Percentiles rank a stretch among this genome's conserved stretches.
phyloP scores from a whole-genome alignment of 2,888 invertebrate genomes.

The Lagria hirta region DNA sequence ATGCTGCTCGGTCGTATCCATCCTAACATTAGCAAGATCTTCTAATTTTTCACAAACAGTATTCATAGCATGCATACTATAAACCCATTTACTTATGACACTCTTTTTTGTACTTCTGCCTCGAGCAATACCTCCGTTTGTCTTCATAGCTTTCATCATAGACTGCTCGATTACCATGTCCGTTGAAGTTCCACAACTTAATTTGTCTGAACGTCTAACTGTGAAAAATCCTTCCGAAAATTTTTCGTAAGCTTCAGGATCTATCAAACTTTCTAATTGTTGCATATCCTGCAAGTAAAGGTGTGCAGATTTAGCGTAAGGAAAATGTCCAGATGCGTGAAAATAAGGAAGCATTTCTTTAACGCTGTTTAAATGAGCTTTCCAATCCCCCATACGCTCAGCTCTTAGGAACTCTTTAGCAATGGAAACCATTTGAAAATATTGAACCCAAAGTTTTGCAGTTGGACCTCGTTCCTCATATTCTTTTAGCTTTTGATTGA shows the following conservation, averaged over 20 bases:
- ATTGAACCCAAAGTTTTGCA: conserved; percentile 43
- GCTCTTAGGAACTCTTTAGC: conserved; percentile 48
- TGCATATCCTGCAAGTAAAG: conserved; percentile 37
- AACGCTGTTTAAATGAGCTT: conserved; percentile 45
- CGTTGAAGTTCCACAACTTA: conserved; percentile 33
- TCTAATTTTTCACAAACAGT: conserved; percentile 40
- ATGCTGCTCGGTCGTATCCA: conserved; percentile 41
- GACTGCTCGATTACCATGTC: conserved; percentile 42
- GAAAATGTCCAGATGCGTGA: conserved; percentile 39
- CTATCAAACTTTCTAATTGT: conserved; percentile 24
- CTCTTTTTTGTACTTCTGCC: conserved; percentile 28
- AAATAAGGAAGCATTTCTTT: conserved; percentile 48
- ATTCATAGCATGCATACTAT: conserved; percentile 18
- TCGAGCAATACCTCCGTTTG: conserved; percentile 28
- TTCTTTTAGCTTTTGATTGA: conserved; percentile 38
- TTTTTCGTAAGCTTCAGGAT: conserved; percentile 37
- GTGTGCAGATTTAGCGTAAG: conserved; percentile 41
- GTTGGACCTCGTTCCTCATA: conserved; percentile 44
- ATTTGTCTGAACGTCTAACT: conserved; percentile 31
- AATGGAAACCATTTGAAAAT: conserved; percentile 46
- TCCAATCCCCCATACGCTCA: conserved; percentile 49
- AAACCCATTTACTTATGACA: conserved; percentile 25
- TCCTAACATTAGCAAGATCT: conserved; percentile 38
- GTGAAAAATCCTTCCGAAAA: conserved; percentile 35
- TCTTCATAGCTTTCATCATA: conserved; percentile 39